Evolutionary conservation across 2,113 vertebrate genomes (phyloP).

Genomic region (Colinus virginianus): DNA sequence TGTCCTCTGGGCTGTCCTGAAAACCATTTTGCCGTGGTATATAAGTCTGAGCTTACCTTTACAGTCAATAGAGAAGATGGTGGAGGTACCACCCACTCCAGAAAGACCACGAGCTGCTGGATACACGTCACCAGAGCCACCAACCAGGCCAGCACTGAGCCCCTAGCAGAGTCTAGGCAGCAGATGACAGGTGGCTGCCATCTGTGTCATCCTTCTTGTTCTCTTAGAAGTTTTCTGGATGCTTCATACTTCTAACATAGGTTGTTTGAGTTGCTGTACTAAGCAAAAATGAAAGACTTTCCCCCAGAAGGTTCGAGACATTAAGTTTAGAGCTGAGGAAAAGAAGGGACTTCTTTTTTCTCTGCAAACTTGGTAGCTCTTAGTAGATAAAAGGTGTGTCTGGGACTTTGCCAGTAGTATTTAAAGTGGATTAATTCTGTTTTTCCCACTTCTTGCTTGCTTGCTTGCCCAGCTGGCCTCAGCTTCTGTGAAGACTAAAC

Average conservation of each 20-base stretch:
- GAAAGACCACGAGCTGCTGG: background rate
- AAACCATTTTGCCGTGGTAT: background rate
- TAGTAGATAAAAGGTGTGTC: conserved; percentile 40
- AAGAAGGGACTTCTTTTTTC: background rate
- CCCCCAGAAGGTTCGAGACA: conserved; percentile 19
- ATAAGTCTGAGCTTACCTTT: background rate
- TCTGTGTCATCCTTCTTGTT: background rate
- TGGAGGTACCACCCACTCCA: background rate
- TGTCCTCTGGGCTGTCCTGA: background rate
- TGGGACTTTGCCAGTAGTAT: conserved; percentile 31
- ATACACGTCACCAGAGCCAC: background rate
- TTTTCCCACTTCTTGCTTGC: conserved; percentile 40
- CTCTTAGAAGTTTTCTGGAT: background rate
- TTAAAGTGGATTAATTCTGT: conserved; percentile 54
- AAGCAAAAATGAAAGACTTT: conserved; percentile 31
- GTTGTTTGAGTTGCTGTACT: background rate
- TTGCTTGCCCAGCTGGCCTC: conserved; percentile 22
- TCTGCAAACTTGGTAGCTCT: conserved; percentile 38
- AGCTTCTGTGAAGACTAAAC: conserved; percentile 12
- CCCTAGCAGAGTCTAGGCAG: background rate
- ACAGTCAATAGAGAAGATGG: background rate
- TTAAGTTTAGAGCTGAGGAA: conserved; percentile 29
- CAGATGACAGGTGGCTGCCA: background rate
- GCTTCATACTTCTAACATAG: background rate
- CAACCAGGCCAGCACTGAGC: accelerated